Conservation (phyloP, 2,888 invertebrate species). For the Pandemis heparana region DNA sequence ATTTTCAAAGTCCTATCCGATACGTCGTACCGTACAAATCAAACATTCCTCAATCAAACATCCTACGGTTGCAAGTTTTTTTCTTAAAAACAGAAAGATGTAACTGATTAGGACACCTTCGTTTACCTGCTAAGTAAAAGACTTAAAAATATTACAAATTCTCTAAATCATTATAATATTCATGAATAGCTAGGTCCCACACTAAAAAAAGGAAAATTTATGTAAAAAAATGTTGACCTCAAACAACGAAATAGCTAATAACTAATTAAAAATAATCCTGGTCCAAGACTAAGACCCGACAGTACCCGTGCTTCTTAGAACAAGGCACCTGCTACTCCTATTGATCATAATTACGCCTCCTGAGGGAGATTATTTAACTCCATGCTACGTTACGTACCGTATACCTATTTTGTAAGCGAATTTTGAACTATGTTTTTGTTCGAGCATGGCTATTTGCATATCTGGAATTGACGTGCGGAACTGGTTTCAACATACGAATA, state of each 20-base stretch:
- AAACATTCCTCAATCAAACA: no score
- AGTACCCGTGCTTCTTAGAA: constrained; percentile 20
- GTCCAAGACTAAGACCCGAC: constrained; percentile 1
- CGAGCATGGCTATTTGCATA: constrained; percentile 5
- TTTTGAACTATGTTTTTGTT: constrained; percentile 22
- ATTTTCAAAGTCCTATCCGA: no score
- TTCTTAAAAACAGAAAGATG: no score
- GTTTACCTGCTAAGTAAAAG: no score
- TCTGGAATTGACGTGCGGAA: neutral
- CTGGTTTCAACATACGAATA: neutral
- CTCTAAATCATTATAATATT: no score
- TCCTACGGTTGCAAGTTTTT: no score
- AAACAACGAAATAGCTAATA: constrained; percentile 7
- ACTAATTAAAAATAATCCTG: constrained; percentile 26
- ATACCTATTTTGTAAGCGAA: constrained; percentile 11
- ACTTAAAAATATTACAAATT: no score
- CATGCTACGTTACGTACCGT: neutral
- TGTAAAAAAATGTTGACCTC: neutral
- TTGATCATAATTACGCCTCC: constrained; percentile 27
- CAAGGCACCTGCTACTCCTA: constrained; percentile 26
- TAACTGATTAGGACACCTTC: no score
- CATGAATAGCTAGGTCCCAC: no score
- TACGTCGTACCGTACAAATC: no score
- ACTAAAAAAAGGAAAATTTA: neutral
- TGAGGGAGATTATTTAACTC: constrained; percentile 4